phyloP scores from a whole-genome alignment of 2,113 vertebrate species.

The Solea senegalensis region DNA sequence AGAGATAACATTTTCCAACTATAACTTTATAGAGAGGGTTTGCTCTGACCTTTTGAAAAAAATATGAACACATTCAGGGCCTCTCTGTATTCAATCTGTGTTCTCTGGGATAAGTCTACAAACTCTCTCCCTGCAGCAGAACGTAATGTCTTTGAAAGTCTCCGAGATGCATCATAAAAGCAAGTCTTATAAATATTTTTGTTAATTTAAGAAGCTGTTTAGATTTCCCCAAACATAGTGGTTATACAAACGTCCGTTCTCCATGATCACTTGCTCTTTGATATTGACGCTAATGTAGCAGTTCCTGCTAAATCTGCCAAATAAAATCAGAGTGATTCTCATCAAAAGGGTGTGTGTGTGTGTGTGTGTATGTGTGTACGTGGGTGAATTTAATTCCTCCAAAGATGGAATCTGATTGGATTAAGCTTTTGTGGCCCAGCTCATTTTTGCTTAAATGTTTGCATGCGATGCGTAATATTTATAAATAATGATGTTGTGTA shows the following conservation, averaged over 20 bases:
- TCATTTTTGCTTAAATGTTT: background rate
- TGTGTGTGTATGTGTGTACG: background rate
- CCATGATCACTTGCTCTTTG: constrained; percentile 40
- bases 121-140: background rate
- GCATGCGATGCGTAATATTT: constrained; percentile 1
- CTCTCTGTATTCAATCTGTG: background rate
- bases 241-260: constrained; percentile 1
- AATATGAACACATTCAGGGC: background rate
- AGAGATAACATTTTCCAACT: background rate
- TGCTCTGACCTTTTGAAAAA: background rate
- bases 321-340: constrained; percentile 18
- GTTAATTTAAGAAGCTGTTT: constrained; percentile 46
- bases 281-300: constrained; percentile 29
- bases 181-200: constrained; percentile 29
- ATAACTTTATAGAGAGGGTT: background rate
- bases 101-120: constrained; percentile 6
- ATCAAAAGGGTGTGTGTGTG: background rate
- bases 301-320: constrained; percentile 11
- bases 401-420: constrained; percentile 23
- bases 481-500: background rate
- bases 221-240: constrained; percentile 22
- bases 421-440: constrained; percentile 8
- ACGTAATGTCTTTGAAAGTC: constrained; percentile 9
- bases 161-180: constrained; percentile 14
- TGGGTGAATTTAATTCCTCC: constrained; percentile 26